Base-by-base conservation (phyloP, 2,113 vertebrate species). In the Leuciscus idus region DNA sequence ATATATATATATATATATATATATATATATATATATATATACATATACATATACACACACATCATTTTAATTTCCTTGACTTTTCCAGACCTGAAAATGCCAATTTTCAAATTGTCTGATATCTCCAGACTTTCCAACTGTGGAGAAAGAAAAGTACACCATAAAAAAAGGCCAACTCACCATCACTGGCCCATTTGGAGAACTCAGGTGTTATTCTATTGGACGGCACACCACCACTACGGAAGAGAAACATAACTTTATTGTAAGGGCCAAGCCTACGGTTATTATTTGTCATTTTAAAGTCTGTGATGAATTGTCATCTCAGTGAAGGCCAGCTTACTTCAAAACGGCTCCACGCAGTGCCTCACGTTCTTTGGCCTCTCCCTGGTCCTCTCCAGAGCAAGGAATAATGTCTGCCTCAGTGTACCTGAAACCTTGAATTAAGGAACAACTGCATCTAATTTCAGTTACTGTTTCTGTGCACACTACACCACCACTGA, bases 361-460 rank as follows among this genome's bases (percentile, higher is more conserved):
- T 0, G 98, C 98, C 91, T 99, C 98, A 86, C 98, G 95, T 92
- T 99, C 98, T 94, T 97, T 95, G 95, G 98, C 97, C 94, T 99
- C 98, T 26, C 97, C 98, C 86, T 98, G 98, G 92, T 99, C 98
- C 92, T 99, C 98, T 68, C 97, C 98, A 36, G 97, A 98, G 91
- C 98, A 99, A 87, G 98, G 98, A 90, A 99, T 99, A 91, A 99
- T 95, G 21, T 99, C 98, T 33, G 98, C 98, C 89, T 99, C 98
- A 0, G 98, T 99, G 93, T 99, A 97, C 92, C 96, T 97, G 91
- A 89, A 90, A 91, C 87, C 28, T 15, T 30, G 43, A 79, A 91
- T 96, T 95, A 96, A 96, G 95, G 95, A 88, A 86, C 33, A 86
- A 89, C 9, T 43, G 19, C 30, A 11, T 6, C 4, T n/a, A 9